A percentile compares a stretch with the other conserved stretches of the same genome.
Conservation (phyloP, 2,797 vertebrate genomes). For the Halcyon chelicuti region DNA sequence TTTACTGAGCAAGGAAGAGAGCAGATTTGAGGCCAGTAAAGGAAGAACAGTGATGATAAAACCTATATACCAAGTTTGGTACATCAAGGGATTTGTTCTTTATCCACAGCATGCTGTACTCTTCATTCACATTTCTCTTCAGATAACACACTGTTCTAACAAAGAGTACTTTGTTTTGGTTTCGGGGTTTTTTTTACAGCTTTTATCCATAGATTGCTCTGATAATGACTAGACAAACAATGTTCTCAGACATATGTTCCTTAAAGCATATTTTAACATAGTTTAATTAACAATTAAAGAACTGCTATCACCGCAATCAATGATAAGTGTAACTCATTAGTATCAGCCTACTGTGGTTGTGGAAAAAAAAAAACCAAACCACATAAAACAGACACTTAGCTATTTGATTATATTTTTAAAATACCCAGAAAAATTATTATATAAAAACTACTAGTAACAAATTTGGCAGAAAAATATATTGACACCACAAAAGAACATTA, state of each 20-base stretch:
- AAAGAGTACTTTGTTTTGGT: background rate
- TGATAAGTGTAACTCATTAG: constrained; percentile 31
- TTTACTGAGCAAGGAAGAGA: background rate
- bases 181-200: background rate
- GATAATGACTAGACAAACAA: background rate
- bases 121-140: background rate
- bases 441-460: constrained; percentile 14
- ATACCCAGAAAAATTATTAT: background rate
- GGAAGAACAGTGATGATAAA: background rate
- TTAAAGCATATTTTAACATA: constrained; percentile 2
- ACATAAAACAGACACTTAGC: background rate
- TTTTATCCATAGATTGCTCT: background rate
- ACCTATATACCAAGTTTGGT: background rate
- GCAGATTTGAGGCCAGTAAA: background rate
- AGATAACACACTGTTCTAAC: background rate
- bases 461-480: background rate
- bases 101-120: background rate
- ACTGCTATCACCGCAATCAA: constrained; percentile 25
- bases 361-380: background rate
- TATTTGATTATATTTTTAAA: background rate
- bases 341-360: background rate
- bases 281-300: constrained; percentile 29
- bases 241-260: background rate
- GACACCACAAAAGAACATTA: background rate
- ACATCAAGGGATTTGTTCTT: background rate